Conservation (phyloP, 2,113 vertebrate genomes). For the Synodontis membranacea region DNA sequence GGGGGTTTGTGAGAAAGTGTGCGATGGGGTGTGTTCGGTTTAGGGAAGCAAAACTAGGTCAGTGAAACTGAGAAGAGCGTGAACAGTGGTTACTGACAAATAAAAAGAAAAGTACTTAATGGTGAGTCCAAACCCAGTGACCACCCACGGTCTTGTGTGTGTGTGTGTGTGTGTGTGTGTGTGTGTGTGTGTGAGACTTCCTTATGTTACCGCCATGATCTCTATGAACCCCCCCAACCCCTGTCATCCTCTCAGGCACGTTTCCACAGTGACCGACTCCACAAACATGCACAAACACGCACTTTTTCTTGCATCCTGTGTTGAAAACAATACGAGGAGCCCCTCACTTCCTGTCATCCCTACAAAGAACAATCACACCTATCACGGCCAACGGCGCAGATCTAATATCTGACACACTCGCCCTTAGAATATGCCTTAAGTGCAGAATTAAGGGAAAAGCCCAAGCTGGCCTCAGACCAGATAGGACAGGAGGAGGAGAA, state of each 20-base stretch:
- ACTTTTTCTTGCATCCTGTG: conserved; percentile 41
- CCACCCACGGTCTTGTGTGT: not conserved
- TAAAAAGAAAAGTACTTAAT: not conserved
- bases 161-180: not conserved
- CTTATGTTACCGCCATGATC: conserved; percentile 15
- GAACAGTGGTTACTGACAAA: not conserved
- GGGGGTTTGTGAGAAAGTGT: not conserved
- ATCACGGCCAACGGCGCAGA: conserved; percentile 8
- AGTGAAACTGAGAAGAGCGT: not conserved
- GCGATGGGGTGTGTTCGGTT: conserved; percentile 13
- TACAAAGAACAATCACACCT: conserved; percentile 30
- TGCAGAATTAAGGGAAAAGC: not conserved
- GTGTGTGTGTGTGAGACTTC: not conserved
- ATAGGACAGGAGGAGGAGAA: not conserved
- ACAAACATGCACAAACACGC: conserved; percentile 43
- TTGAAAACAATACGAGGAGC: conserved; percentile 53
- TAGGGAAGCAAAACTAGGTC: conserved; percentile 12
- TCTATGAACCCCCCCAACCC: not conserved
- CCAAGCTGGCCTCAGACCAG: not conserved
- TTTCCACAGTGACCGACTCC: conserved; percentile 35
- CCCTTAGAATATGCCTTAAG: not conserved
- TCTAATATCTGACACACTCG: conserved; percentile 5
- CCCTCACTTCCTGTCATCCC: conserved; percentile 47
- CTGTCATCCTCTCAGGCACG: conserved; percentile 15
- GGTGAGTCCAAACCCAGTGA: not conserved